These are phyloP conservation scores for Peucedramus taeniatus DNA, from an alignment of 2,113 vertebrate species.

Conservation along the genomic window DNA sequence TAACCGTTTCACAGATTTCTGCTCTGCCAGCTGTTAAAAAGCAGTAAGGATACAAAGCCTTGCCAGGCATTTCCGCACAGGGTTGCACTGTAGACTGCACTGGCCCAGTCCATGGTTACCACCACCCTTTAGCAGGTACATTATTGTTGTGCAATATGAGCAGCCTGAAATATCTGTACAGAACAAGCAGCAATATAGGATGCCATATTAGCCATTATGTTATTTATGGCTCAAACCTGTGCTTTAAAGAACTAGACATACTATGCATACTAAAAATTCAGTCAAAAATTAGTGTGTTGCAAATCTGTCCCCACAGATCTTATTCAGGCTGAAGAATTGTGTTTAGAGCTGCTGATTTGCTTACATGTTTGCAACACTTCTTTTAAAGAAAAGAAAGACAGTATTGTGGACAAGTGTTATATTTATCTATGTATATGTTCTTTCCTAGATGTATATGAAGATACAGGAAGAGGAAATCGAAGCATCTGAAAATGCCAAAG, in stretches of 20 bases:
- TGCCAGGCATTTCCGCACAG: neutral
- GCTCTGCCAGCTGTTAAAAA: neutral
- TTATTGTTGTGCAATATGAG: neutral
- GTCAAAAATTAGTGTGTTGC: neutral
- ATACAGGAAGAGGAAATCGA: neutral
- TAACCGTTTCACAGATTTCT: neutral
- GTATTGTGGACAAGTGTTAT: neutral
- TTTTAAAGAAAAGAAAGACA: neutral
- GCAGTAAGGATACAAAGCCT: neutral
- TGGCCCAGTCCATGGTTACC: neutral
- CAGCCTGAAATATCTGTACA: neutral
- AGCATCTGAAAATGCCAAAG: neutral
- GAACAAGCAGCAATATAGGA: neutral
- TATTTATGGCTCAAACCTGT: neutral
- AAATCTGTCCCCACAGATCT: neutral
- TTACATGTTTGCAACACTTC: neutral
- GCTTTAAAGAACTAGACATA: neutral
- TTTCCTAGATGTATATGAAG: constrained; percentile 41
- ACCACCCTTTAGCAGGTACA: neutral
- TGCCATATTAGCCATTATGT: neutral
- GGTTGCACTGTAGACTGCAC: neutral
- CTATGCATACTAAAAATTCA: neutral
- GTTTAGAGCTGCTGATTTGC: neutral
- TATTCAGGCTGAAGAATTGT: neutral
- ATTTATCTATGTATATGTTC: neutral